Conservation (phyloP, 1,140 invertebrate species). For the Eriocheir sinensis region DNA sequence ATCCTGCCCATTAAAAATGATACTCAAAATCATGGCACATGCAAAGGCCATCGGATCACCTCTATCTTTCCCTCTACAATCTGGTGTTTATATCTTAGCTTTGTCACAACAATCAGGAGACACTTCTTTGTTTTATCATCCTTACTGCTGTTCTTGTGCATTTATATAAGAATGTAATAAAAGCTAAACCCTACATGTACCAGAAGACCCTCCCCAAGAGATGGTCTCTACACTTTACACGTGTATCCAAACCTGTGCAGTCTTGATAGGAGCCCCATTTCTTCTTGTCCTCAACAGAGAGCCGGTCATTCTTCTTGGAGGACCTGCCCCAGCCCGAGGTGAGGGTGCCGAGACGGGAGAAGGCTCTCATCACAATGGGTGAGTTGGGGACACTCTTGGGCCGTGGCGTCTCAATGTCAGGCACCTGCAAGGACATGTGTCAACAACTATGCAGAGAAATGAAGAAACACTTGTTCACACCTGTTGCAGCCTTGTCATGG, state of each 20-base stretch:
- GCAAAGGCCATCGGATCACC: too few species aligned
- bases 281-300: constrained; percentile 93
- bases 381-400: constrained; percentile 96
- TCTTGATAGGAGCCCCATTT: constrained; percentile 96
- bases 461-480: neutral
- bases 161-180: too few species aligned
- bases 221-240: neutral
- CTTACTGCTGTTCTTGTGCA: too few species aligned
- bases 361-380: constrained; percentile 96
- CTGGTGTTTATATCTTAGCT: too few species aligned
- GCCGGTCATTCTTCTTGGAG: constrained; percentile 87
- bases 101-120: too few species aligned
- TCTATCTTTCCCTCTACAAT: too few species aligned
- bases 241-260: constrained; percentile 85
- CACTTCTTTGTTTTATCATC: too few species aligned
- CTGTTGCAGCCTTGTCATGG: neutral
- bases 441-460: neutral
- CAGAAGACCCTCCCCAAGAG: neutral
- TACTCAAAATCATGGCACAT: too few species aligned
- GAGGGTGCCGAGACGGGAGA: constrained; percentile 90
- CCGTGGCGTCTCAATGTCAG: constrained; percentile 86
- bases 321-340: constrained; percentile 94
- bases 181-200: too few species aligned
- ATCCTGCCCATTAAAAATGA: too few species aligned
- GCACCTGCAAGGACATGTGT: constrained; percentile 86